Conservation (phyloP, 2,888 invertebrate species). For the Volucella bombylans region DNA sequence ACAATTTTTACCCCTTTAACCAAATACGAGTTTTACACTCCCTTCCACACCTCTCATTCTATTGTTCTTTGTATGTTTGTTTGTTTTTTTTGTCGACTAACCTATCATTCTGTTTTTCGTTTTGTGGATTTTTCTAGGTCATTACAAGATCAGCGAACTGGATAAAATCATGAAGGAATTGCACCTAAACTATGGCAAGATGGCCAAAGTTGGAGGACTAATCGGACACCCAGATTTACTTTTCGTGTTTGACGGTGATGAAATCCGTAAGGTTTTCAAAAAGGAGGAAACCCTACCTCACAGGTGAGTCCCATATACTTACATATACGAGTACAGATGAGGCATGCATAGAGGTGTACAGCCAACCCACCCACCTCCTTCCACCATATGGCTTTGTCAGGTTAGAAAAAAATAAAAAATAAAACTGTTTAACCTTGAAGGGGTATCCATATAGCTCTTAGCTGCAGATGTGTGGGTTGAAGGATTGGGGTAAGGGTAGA, state of each 20-base stretch:
- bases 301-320: constrained; percentile 80
- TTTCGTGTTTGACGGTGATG: constrained; percentile 89
- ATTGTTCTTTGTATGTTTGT: not conserved
- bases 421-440: constrained; percentile 58
- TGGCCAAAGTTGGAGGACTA: constrained; percentile 87
- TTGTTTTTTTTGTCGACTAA: constrained; percentile 5
- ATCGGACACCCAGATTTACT: constrained; percentile 90
- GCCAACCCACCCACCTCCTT: not conserved
- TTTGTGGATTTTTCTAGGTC: constrained; percentile 81
- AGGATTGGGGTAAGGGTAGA: not conserved
- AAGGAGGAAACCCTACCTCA: constrained; percentile 88
- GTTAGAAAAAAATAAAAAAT: not conserved
- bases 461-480: too few relatives aligned
- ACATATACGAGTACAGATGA: not conserved
- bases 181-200: constrained; percentile 84
- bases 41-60: not conserved
- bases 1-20: constrained; percentile 18
- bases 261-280: constrained; percentile 88
- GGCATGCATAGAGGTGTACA: too few relatives aligned
- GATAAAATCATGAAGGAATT: constrained; percentile 85
- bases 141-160: constrained; percentile 84
- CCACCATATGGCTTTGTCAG: constrained; percentile 21
- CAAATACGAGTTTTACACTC: constrained; percentile 23
- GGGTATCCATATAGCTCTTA: not conserved
- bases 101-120: constrained; percentile 1